phyloP scores from a whole-genome alignment of 2,888 invertebrate species.

The Amphimallon solstitiale region DNA sequence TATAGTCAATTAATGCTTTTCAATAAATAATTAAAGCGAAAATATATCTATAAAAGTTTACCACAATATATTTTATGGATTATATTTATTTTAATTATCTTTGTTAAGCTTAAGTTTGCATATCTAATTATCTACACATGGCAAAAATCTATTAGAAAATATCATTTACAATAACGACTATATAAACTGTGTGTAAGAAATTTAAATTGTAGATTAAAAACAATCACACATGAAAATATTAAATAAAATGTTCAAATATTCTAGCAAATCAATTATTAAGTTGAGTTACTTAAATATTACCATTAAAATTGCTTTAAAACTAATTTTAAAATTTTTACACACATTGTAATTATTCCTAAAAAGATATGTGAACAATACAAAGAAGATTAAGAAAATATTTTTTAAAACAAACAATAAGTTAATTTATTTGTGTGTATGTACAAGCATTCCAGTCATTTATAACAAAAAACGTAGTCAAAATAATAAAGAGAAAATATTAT shows the following conservation, averaged over 20 bases:
- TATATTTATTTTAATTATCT: conserved; percentile 24
- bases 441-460: conserved; percentile 29
- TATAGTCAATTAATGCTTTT: conserved; percentile 2
- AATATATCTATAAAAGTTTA: conserved; percentile 22
- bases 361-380: not conserved
- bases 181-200: conserved; percentile 21
- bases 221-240: no score
- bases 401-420: not conserved
- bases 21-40: conserved; percentile 4
- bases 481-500: conserved; percentile 5
- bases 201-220: not conserved
- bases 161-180: conserved; percentile 35
- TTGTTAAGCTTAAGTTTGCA: conserved; percentile 25
- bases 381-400: not conserved
- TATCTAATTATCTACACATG: conserved; percentile 39
- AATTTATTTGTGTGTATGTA: conserved; percentile 19
- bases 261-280: no score
- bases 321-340: conserved; percentile 19
- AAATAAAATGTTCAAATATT: no score
- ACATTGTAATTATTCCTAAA: not conserved
- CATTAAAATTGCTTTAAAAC: not conserved
- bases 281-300: not conserved
- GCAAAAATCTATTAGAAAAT: conserved; percentile 38
- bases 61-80: conserved; percentile 27
- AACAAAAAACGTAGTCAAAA: not conserved